Percentiles rank a stretch among this genome's conserved stretches.
Conservation (phyloP, 2,113 vertebrate genomes). For the Tenebrosternarchus preto region DNA sequence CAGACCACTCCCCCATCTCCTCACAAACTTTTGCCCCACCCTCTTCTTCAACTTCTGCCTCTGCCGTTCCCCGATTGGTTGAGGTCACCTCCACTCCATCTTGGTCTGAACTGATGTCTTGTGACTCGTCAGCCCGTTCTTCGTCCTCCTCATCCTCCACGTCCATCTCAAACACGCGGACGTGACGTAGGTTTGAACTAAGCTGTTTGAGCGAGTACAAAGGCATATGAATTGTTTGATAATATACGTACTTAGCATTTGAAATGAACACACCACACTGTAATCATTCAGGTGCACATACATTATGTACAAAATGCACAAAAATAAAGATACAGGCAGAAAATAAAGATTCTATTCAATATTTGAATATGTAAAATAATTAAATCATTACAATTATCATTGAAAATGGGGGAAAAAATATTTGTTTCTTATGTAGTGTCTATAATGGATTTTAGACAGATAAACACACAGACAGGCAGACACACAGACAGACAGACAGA, state of each 20-base stretch:
- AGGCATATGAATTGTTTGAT: neutral
- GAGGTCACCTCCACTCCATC: conserved; percentile 70
- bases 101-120: conserved; percentile 74
- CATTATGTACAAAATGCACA: too few species aligned
- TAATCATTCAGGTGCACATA: neutral
- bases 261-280: neutral
- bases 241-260: neutral
- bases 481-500: neutral
- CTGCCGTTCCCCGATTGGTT: conserved; percentile 58
- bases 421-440: too few species aligned
- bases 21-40: conserved; percentile 37
- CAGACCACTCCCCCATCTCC: conserved; percentile 38
- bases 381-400: neutral
- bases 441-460: neutral
- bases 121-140: conserved; percentile 78
- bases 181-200: conserved; percentile 90
- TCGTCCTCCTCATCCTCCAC: conserved; percentile 87
- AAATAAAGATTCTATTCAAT: too few species aligned
- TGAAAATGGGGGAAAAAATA: too few species aligned
- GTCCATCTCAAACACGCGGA: conserved; percentile 97
- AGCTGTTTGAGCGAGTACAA: conserved; percentile 71
- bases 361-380: neutral
- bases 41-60: conserved; percentile 46
- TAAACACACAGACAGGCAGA: too few species aligned
- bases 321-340: too few species aligned